These are phyloP conservation scores for Drosophila affinis DNA, from an alignment of 2,888 invertebrate species.

Conservation along the genomic window DNA sequence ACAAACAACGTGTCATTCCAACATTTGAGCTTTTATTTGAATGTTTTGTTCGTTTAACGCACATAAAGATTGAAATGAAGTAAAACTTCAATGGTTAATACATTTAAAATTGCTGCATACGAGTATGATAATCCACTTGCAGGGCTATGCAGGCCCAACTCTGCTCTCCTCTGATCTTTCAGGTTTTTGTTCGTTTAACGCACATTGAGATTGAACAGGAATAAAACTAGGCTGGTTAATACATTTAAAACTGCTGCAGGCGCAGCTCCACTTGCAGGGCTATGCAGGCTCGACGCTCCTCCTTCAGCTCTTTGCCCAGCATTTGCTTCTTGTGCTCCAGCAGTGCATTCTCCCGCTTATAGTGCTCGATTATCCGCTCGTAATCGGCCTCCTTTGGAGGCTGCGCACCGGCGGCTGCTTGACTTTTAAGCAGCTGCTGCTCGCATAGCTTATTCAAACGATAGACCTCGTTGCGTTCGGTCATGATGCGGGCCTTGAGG, in stretches of 20 bases:
- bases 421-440: conserved; percentile 45
- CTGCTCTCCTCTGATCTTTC: conserved; percentile 86
- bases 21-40: conserved; percentile 25
- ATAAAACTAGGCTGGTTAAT: conserved; percentile 19
- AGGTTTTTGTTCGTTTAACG: conserved; percentile 19
- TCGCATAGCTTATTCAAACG: conserved; percentile 85
- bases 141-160: conserved; percentile 87
- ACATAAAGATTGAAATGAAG: conserved; percentile 30
- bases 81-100: conserved; percentile 25
- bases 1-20: not conserved
- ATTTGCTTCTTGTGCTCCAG: conserved; percentile 88
- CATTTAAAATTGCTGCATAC: conserved; percentile 76
- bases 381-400: conserved; percentile 79
- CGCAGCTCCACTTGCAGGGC: conserved; percentile 88
- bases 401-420: conserved; percentile 19
- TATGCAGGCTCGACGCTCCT: conserved; percentile 89
- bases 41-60: conserved; percentile 16
- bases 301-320: conserved; percentile 88
- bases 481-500: conserved; percentile 88
- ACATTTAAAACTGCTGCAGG: conserved; percentile 76
- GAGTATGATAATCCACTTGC: conserved; percentile 86
- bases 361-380: conserved; percentile 85
- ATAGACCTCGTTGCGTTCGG: conserved; percentile 90
- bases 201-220: conserved; percentile 33
- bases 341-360: conserved; percentile 87